Evolutionary conservation across 2,113 vertebrate species (phyloP), one percentile per base, ranked within the genome.

Genomic region (Astatoreochromis straeleni): DNA sequence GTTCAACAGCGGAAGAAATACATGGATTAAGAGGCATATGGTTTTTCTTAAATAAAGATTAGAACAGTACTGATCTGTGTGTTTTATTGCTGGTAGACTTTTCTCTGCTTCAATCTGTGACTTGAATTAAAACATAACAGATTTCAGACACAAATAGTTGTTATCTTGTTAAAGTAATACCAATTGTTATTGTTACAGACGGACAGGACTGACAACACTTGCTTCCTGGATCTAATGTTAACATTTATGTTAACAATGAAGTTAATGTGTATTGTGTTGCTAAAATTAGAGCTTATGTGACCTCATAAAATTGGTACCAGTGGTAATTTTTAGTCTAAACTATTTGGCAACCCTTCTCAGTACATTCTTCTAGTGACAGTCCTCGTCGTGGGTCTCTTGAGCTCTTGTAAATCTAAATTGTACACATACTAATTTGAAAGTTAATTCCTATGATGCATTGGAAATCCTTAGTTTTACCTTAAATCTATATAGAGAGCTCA

Each of bases 291-390:
- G 21, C 21, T 26, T 47, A 29, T 47, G 9, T 75, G 68, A 45
- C 68, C 68, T 45, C 13, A 45, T 45, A 42, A 45, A 4, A 73
- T 73, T 42, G 57, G 57, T 60, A 33, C 21, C 8, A 73, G 5
- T 73, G 24, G 40, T 73, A 26, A 45, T 45, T 73, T 73, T 45
- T 26, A 26, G 13, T 45, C 21, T 10, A 45, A 45, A 45, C n/a
- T 40, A 68, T 40, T 68, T 68, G 35, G n/a, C 7, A 40, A 40
- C 63, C 35, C 35, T 24, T 40, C 63, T 68, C 5, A 13, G n/a
- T 68, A 24, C n/a, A 40, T 40, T 68, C 19, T 65, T 65, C 33
- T 65, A 65, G 60, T 65, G 60, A 65, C 60, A 65, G 60, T 38
- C 19, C n/a, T 24, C 2, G 0, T 16, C 0, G 0, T 42, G 38